Percentiles rank a stretch among this genome's conserved stretches.
phyloP scores from a whole-genome alignment of 1,140 invertebrate genomes.

The Panulirus ornatus region DNA sequence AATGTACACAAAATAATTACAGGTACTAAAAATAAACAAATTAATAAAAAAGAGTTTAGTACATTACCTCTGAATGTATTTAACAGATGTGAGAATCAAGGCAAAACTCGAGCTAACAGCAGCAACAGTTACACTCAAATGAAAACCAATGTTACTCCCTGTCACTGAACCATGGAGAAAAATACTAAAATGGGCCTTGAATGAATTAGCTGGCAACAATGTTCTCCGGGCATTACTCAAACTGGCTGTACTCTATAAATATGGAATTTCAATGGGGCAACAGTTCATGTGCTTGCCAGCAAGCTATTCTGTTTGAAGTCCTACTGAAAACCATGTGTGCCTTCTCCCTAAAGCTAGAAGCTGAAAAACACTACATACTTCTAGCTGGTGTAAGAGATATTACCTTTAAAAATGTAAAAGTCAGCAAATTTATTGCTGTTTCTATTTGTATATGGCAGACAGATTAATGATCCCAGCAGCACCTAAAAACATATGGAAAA shows the following conservation, averaged over 20 bases:
- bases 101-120: background rate
- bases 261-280: background rate
- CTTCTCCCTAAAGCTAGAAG: background rate
- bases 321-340: background rate
- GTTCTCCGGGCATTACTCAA: background rate
- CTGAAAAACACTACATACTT: too few species aligned
- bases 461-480: background rate
- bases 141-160: background rate
- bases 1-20: background rate
- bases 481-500: background rate
- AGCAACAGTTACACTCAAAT: background rate
- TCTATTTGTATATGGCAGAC: too few species aligned
- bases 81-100: constrained; percentile 1
- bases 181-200: background rate
- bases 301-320: background rate
- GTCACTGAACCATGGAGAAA: too few species aligned
- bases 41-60: background rate
- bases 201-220: background rate
- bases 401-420: background rate
- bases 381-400: too few species aligned
- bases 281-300: background rate
- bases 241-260: background rate
- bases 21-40: background rate
- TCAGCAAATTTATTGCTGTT: background rate
- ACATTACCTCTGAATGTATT: background rate